These are phyloP conservation scores for Prochilodus magdalenae DNA, from an alignment of 2,113 vertebrate genomes.

Conservation along the genomic window DNA sequence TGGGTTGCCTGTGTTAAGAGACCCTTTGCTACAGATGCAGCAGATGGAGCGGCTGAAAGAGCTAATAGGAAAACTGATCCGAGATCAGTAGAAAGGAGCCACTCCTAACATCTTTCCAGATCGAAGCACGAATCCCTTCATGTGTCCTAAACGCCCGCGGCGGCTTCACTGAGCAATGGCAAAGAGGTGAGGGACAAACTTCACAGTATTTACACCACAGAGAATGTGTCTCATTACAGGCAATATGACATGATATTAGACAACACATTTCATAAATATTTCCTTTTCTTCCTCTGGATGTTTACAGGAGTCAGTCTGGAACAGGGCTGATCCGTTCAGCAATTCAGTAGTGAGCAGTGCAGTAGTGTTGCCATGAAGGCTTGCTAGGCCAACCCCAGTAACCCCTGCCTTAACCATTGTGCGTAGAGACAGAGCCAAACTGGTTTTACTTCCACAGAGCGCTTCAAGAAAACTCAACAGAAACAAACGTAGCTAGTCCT, in stretches of 20 bases:
- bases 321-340: constrained; percentile 49
- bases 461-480: not conserved
- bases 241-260: constrained; percentile 33
- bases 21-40: not conserved
- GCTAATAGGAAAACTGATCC: not conserved
- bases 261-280: constrained; percentile 49
- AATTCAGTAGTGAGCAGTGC: constrained; percentile 69
- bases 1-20: not conserved
- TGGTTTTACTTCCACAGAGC: constrained; percentile 15
- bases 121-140: constrained; percentile 39
- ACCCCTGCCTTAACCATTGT: constrained; percentile 6
- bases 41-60: not conserved
- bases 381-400: not conserved
- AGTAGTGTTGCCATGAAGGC: constrained; percentile 49
- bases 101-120: constrained; percentile 27
- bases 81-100: not conserved
- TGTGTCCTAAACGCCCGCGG: constrained; percentile 16
- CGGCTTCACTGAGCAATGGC: not conserved
- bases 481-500: not conserved
- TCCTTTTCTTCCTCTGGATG: constrained; percentile 33
- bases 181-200: constrained; percentile 44
- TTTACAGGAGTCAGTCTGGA: constrained; percentile 36
- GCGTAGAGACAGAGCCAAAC: constrained; percentile 1
- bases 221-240: constrained; percentile 42
- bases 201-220: constrained; percentile 63